A percentile compares a stretch with the other conserved stretches of the same genome.
Conservation (phyloP, 2,888 invertebrate genomes). For the Lycophotia porphyrea region DNA sequence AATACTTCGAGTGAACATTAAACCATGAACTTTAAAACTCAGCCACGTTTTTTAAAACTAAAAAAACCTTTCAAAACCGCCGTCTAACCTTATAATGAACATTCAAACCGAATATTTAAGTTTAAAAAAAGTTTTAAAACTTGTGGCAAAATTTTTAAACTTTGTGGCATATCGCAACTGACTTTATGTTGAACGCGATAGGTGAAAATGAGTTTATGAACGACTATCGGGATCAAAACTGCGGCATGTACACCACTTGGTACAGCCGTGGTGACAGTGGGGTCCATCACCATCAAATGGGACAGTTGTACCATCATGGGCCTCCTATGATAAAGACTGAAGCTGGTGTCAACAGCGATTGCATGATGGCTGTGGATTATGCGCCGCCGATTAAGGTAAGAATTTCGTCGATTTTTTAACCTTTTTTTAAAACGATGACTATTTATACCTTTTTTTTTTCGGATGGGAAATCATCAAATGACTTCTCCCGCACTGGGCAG, state of each 20-base stretch:
- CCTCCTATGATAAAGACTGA: constrained; percentile 91
- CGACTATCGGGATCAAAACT: constrained; percentile 84
- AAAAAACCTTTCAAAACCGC: constrained; percentile 11
- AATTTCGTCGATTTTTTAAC: constrained; percentile 5
- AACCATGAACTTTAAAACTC: constrained; percentile 51
- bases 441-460: no score
- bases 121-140: constrained; percentile 20
- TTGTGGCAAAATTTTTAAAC: constrained; percentile 34
- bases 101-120: not conserved
- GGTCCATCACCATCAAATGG: constrained; percentile 89
- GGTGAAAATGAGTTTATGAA: constrained; percentile 84
- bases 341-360: constrained; percentile 91
- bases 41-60: constrained; percentile 21
- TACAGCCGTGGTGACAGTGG: constrained; percentile 89
- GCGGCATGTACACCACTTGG: constrained; percentile 90
- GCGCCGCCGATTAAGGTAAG: constrained; percentile 92
- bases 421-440: not conserved
- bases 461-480: no score
- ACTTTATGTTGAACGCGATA: constrained; percentile 68
- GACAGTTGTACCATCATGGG: constrained; percentile 89
- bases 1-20: constrained; percentile 43
- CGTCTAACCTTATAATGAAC: constrained; percentile 51
- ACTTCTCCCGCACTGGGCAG: no score
- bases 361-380: constrained; percentile 92
- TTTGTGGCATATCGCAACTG: constrained; percentile 37